Evolutionary conservation across 2,888 invertebrate species (phyloP).

Genomic region (Terebella lapidaria): DNA sequence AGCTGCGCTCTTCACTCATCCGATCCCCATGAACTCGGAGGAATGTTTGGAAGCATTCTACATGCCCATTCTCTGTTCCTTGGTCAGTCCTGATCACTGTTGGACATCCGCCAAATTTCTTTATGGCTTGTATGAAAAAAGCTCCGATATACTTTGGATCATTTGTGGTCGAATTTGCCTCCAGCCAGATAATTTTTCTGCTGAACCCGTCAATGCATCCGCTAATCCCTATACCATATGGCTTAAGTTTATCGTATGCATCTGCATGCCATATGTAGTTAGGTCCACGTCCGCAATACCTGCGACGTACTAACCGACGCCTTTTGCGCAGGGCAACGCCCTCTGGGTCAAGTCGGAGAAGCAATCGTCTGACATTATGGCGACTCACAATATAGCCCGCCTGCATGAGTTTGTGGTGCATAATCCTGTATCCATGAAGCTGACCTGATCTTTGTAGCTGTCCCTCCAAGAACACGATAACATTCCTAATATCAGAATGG

Average conservation of each 20-base stretch:
- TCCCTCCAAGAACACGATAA: too few relatives aligned
- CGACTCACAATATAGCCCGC: too few relatives aligned
- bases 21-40: neutral
- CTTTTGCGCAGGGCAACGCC: too few relatives aligned
- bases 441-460: too few relatives aligned
- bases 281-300: conserved; percentile 20
- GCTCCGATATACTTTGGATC: conserved; percentile 19
- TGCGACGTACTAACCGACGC: conserved; percentile 15
- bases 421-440: too few relatives aligned
- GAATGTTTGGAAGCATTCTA: neutral
- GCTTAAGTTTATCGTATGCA: conserved; percentile 26
- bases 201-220: conserved; percentile 27
- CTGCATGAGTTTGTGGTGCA: too few relatives aligned
- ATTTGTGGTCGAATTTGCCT: conserved; percentile 19
- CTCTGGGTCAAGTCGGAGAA: too few relatives aligned
- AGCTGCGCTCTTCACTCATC: neutral
- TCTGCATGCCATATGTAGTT: conserved; percentile 27
- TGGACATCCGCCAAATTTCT: neutral
- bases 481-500: too few relatives aligned
- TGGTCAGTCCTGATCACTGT: neutral
- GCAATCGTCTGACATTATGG: too few relatives aligned
- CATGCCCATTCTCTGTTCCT: conserved; percentile 2
- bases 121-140: conserved; percentile 5
- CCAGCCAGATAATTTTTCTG: conserved; percentile 24
- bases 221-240: conserved; percentile 26